Evolutionary conservation across 2,797 vertebrate species (phyloP), one percentile per base, ranked within the genome.

Genomic region (Brotula barbata): DNA sequence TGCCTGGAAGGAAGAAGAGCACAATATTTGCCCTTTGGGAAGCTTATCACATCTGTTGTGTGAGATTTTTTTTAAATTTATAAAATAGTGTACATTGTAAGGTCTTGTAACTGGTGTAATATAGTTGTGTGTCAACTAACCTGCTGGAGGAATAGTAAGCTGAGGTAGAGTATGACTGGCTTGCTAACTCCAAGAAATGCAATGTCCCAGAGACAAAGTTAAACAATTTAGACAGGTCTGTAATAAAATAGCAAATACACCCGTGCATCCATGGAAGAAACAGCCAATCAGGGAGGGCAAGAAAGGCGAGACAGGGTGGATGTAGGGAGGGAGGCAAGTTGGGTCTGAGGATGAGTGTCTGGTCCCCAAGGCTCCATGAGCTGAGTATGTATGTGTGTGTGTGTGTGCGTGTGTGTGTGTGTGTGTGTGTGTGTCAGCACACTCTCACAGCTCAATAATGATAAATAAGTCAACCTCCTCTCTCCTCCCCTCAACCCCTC

Each of bases 381-480:
- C 49, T 63, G 48, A 43, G 59, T 28, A 31, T 46, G 49, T 63
- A 58, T 59, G 50, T 47, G 44, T 64, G 64, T 42, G 63, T 68
- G 44, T 42, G 19, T 53, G 44, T 56, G 58, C 50, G 63, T 56
- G 49, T 44, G 77, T 48, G 36, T 40, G 58, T 57, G 44, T 40
- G 58, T 53, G 66, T 59, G 9, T 16, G 19, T 73, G 69, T 80
- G 64, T 54, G 55, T 78, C 74, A 77, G 67, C 44, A 47, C 76
- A 71, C 72, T 78, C 81, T 81, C 82, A 84, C 84, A 86, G 77
- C 82, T 89, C 86, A 88, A 87, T 88, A 86, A 87, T 85, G 80
- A 87, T 88, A 86, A 87, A 86, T 87, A 87, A 88, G 84, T 89
- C 80, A 87, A 83, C 77, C 78, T 68, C 58, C 78, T 65, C 74